Conservation (phyloP, 2,113 vertebrate genomes). For the Ctenodactylus gundi region DNA sequence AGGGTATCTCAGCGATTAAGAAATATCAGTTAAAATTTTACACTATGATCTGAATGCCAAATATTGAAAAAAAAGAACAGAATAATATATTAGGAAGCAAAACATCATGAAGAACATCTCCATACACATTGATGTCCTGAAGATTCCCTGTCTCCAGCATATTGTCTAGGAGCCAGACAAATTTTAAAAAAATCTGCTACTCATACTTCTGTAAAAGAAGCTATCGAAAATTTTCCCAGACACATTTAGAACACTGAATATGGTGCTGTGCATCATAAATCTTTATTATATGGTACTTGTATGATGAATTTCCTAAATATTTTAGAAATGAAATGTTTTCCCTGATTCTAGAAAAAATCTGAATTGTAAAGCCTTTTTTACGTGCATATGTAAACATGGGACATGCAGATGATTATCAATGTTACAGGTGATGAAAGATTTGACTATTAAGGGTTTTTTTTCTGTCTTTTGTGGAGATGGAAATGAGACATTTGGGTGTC, state of each 20-base stretch:
- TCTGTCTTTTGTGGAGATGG: neutral
- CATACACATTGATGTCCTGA: neutral
- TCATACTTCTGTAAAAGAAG: neutral
- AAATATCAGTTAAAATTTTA: neutral
- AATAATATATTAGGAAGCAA: neutral
- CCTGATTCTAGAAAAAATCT: neutral
- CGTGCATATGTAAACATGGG: neutral
- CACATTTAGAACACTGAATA: neutral
- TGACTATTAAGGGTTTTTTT: neutral
- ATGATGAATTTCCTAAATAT: neutral
- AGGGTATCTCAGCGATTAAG: neutral
- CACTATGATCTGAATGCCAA: neutral
- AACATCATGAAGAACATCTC: neutral
- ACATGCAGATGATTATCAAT: neutral
- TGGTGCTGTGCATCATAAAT: neutral
- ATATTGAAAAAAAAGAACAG: neutral
- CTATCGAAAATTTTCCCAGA: neutral
- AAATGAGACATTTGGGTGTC: neutral
- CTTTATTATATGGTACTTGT: neutral
- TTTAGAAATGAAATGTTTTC: neutral
- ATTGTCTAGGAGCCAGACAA: neutral
- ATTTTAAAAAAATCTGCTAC: neutral
- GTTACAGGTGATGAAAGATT: neutral
- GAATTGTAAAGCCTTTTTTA: neutral
- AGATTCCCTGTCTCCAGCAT: fast-evolving